Evolutionary conservation across 2,888 invertebrate species (phyloP).

Genomic region (Amblyteles armatorius): DNA sequence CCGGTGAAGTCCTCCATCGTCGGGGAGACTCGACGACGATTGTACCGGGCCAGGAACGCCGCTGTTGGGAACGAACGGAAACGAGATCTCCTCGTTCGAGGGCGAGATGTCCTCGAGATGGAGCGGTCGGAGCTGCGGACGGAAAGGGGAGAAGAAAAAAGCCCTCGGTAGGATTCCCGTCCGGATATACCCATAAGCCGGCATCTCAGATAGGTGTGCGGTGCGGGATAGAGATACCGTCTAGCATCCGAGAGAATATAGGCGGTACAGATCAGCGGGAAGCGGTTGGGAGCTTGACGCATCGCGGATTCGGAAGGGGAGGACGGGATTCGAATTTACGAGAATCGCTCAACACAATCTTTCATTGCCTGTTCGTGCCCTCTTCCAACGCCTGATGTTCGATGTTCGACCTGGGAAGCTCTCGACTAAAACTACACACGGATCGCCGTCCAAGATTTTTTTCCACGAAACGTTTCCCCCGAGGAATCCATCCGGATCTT

Average conservation of each 20-base stretch:
- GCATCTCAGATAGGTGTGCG: slow-evolving; percentile 23
- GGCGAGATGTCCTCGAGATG: slow-evolving; percentile 19
- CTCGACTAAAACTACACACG: slow-evolving; percentile 10
- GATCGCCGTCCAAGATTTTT: neutral
- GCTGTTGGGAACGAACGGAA: slow-evolving; percentile 26
- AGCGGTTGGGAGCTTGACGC: slow-evolving; percentile 50
- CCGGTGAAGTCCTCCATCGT: neutral
- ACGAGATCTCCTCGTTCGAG: slow-evolving; percentile 7
- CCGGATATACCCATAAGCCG: slow-evolving; percentile 17
- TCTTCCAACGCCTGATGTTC: slow-evolving; percentile 1
- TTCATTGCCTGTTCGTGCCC: slow-evolving; percentile 68
- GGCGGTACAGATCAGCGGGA: neutral
- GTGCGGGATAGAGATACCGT: slow-evolving; percentile 26
- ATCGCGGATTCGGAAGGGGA: slow-evolving; percentile 56
- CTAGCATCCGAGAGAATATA: slow-evolving; percentile 22
- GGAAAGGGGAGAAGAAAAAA: slow-evolving; percentile 43
- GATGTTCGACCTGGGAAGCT: slow-evolving; percentile 28
- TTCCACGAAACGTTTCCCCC: neutral
- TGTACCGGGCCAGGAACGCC: slow-evolving; percentile 25
- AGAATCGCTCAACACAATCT: slow-evolving; percentile 74
- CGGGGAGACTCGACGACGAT: slow-evolving; percentile 1
- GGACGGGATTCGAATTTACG: slow-evolving; percentile 74
- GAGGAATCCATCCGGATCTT: neutral
- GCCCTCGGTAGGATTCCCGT: slow-evolving; percentile 47
- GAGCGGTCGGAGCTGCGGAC: slow-evolving; percentile 16